Base-by-base conservation (phyloP, 2,113 vertebrate genomes). In the Xenopus laevis region DNA sequence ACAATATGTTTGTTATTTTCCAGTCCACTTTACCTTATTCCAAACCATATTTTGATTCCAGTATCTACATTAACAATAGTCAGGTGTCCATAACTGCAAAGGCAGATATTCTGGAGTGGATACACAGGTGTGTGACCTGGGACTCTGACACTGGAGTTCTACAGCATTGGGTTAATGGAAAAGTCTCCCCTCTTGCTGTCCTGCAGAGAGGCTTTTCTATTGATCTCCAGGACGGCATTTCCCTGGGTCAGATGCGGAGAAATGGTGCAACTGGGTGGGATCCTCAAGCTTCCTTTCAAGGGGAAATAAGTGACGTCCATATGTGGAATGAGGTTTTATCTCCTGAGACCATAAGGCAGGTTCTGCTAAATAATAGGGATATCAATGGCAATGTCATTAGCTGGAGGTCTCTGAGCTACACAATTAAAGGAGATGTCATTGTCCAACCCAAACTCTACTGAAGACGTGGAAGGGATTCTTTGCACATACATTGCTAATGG, bases 151-250 rank as follows among this genome's bases (percentile, higher is more conserved):
- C 30, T 0, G 86, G 87, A 13, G 76, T 85, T 0, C 76, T 55
- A 0, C 75, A 82, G 23, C 77, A 91, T 5, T 87, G 87, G 87
- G 0, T 92, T 61, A 87, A 88, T 0, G 80, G 83, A 10, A 86
- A 80, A 20, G 83, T 82, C 6, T 79, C 81, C 78, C 83, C 84
- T 0, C 83, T 81, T 5, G 17, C 13, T 13, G 17, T 58, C 4
- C 9, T 58, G 17, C 15, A n/a, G 18, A 17, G 17, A 15, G 15
- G 15, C 15, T 50, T 16, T 16, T 50, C 47, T 50, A 16, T 50
- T 50, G 4, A 50, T 50, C 15, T 50, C 47, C 47, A 50, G 15
- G 15, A 50, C 2, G 47, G 15, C 12, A 50, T 12, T 0, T 33
- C 30, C 21, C 73, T 86, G 1, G 0, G 84, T 30, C 53, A 85